Conservation (phyloP, 1,140 invertebrate genomes). For the Laodelphax striatellus region DNA sequence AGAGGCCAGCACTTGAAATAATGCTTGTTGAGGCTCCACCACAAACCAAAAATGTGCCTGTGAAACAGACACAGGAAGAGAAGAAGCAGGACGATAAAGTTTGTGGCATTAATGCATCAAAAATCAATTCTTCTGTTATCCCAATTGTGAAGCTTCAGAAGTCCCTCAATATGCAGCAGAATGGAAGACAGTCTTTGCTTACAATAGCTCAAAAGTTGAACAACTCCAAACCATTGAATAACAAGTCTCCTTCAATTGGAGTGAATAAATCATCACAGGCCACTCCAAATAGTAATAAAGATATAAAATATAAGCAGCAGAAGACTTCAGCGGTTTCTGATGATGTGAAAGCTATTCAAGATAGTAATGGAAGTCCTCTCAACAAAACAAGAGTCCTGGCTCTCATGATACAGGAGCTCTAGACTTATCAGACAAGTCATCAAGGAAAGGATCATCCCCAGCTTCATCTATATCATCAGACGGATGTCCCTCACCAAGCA, state of each 20-base stretch:
- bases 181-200: neutral
- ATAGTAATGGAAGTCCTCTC: neutral
- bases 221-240: neutral
- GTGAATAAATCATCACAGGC: neutral
- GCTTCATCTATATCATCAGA: neutral
- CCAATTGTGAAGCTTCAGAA: conserved; percentile 9
- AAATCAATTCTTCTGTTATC: conserved; percentile 5
- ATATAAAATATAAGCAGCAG: neutral
- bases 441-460: conserved; percentile 15
- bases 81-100: neutral
- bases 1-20: conserved; percentile 26
- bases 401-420: conserved; percentile 19
- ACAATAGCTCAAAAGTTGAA: neutral
- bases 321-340: conserved; percentile 1
- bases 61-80: neutral
- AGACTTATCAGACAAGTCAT: conserved; percentile 27
- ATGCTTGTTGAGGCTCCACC: conserved; percentile 24
- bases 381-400: neutral
- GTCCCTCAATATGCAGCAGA: neutral
- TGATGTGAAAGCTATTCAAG: conserved; percentile 7
- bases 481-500: neutral
- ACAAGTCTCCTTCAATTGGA: neutral
- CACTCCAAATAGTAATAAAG: neutral
- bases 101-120: neutral
- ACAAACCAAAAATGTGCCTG: neutral